Evolutionary conservation across 1,140 invertebrate species (phyloP), one percentile per base, ranked within the genome.

Genomic region (Bombus balteatus): DNA sequence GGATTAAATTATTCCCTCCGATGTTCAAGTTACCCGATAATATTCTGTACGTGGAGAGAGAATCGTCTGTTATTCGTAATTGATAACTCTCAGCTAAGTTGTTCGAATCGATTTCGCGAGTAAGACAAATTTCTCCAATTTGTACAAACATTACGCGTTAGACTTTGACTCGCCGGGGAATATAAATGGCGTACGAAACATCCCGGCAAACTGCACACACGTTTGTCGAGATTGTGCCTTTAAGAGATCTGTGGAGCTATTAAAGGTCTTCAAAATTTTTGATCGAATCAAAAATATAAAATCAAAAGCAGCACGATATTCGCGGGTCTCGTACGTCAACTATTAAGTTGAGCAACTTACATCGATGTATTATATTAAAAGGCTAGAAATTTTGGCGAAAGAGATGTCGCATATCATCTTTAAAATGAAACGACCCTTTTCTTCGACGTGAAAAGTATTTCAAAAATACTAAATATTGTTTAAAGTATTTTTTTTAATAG

Each of bases 171-270:
- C 37, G 34, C 62, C 76, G 77, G 72, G 62, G 79, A 76, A 68
- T 43, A 75, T 41, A 78, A 59, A 80, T 83, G 88, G 80, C 87
- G 87, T 89, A 89, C 88, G 88, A 87, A 90, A 84, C 85, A 66
- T 89, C 68, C 87, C 84, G 88, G 68, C 75, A 84, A 80, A 84
- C 87, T 59, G 34, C 3, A 57, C 53, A 41, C 62, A 75, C 22
- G 85, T 78, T 90, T 81, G 88, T 84, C 88, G 88, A 89, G 87
- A 89, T 89, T 89, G 89, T 90, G 89, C 89, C 88, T 89, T 90
- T 70, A 73, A 78, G n/a, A 77, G 72, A 84, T 77, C 47, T 75
- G 84, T 65, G 74, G 73, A 81, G 62, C 47, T 86, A 70, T 81
- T 81, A 65, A 57, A 68, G 47, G 32, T 83, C 47, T 32, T 73